Evolutionary conservation across 1,140 invertebrate genomes (phyloP).

Genomic region (Ceratitis capitata): DNA sequence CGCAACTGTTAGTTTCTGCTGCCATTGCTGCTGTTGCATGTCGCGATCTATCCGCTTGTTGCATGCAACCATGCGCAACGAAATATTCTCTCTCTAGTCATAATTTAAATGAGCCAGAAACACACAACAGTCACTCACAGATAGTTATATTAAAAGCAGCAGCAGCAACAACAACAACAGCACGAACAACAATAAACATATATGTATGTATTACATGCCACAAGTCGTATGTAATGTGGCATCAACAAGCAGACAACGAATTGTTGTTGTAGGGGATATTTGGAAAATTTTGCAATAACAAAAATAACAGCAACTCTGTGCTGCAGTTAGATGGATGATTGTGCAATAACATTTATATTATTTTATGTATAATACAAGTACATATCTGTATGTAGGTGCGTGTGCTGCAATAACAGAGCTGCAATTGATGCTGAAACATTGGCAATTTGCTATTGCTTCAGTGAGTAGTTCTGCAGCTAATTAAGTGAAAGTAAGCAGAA

Average conservation of each 20-base stretch:
- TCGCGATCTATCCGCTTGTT: background rate
- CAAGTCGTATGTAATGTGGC: background rate
- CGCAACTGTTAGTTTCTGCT: background rate
- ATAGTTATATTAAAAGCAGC: background rate
- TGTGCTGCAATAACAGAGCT: background rate
- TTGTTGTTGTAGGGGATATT: background rate
- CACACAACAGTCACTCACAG: slow-evolving; percentile 23
- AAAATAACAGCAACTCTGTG: background rate
- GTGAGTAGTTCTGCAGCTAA: background rate
- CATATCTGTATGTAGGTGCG: background rate
- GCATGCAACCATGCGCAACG: slow-evolving; percentile 1
- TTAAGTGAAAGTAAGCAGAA: background rate
- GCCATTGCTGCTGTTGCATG: slow-evolving; percentile 16
- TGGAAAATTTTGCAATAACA: slow-evolving; percentile 5
- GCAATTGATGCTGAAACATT: background rate
- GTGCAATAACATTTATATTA: background rate
- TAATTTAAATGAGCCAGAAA: slow-evolving; percentile 45
- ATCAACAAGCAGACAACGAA: background rate
- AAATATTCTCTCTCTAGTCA: slow-evolving; percentile 37
- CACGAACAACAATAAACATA: background rate
- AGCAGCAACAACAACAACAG: background rate
- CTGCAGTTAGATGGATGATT: background rate
- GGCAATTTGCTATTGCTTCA: slow-evolving; percentile 15
- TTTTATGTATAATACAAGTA: background rate
- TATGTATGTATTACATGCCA: background rate